Conservation (phyloP, 2,888 invertebrate species). For the Lydus trimaculatus region DNA sequence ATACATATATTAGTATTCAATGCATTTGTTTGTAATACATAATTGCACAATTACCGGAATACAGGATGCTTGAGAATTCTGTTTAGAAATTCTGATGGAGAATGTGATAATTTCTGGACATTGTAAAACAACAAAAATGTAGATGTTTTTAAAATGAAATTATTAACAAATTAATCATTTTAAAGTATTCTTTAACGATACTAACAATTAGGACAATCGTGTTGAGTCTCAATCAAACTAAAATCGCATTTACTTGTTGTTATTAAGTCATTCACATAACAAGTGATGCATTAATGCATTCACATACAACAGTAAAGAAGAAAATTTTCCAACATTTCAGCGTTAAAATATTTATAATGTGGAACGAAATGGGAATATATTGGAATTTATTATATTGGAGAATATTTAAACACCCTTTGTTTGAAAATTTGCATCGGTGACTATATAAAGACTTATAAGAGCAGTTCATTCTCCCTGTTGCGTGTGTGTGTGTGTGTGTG, state of each 20-base stretch:
- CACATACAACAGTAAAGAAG: too few species aligned
- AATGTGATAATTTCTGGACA: neutral
- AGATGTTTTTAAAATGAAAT: too few species aligned
- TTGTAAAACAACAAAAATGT: too few species aligned
- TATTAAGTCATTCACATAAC: neutral
- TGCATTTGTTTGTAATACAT: constrained; percentile 5
- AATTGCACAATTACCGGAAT: neutral
- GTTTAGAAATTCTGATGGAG: neutral
- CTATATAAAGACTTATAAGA: constrained; percentile 23
- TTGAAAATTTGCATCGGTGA: constrained; percentile 31
- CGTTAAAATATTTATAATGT: constrained; percentile 11
- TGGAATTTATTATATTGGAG: constrained; percentile 5
- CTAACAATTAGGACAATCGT: too few species aligned
- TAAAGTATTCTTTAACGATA: too few species aligned
- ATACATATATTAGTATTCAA: constrained; percentile 37
- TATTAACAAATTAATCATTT: too few species aligned
- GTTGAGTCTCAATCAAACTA: too few species aligned
- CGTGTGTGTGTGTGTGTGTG: constrained; percentile 20
- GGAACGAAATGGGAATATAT: constrained; percentile 2
- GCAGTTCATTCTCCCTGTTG: constrained; percentile 37
- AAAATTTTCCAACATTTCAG: constrained; percentile 6
- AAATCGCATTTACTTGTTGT: too few species aligned
- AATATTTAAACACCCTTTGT: constrained; percentile 21
- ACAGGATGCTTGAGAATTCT: neutral
- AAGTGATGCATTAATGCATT: neutral